These are phyloP conservation scores for Pituophis catenifer DNA, from an alignment of 2,113 vertebrate species.

Conservation along the genomic window DNA sequence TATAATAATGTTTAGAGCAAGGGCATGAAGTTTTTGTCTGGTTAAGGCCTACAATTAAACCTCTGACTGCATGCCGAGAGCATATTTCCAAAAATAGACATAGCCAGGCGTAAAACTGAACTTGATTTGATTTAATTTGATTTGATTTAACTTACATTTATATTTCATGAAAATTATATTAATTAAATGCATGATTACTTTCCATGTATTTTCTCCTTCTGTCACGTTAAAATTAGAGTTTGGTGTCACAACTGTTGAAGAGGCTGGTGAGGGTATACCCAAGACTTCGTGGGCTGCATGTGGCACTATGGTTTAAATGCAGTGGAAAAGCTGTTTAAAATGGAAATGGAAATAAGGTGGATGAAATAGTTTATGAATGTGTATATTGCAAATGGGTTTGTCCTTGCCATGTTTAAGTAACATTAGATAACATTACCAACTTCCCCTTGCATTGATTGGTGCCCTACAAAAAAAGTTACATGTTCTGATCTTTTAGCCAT, in stretches of 20 bases:
- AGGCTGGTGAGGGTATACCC: neutral
- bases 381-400: neutral
- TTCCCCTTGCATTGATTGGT: neutral
- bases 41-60: neutral
- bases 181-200: neutral
- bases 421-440: neutral
- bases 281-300: neutral
- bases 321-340: neutral
- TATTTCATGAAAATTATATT: neutral
- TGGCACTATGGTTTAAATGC: neutral
- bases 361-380: conserved; percentile 1
- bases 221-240: neutral
- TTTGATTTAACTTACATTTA: neutral
- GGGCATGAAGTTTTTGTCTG: neutral
- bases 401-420: neutral
- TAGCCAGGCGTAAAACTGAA: neutral
- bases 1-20: neutral
- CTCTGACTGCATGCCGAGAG: neutral
- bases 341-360: neutral
- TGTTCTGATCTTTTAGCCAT: neutral
- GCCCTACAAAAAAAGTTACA: neutral
- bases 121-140: neutral
- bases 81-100: neutral
- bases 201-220: neutral
- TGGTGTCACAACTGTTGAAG: neutral